Percentiles rank a stretch among this genome's conserved stretches.
Evolutionary conservation across 2,797 vertebrate species (phyloP).

Genomic region (Callimico goeldii): DNA sequence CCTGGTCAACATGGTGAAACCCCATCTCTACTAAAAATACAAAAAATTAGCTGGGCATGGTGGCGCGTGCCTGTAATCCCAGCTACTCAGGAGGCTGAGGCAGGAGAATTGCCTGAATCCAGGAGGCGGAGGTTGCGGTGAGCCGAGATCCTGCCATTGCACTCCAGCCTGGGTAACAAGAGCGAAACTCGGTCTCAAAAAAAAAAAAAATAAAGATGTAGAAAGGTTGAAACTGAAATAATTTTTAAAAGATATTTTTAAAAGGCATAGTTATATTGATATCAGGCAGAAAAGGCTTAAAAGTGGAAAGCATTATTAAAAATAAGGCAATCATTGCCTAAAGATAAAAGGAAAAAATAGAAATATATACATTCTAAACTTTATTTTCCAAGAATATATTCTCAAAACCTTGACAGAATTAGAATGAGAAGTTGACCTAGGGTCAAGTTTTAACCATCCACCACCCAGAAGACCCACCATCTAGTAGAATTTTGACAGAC

Average conservation of each 20-base stretch:
- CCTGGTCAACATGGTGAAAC: no score
- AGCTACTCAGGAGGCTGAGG: no score
- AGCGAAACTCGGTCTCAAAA: no score
- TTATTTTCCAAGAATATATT: neutral
- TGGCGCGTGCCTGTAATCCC: no score
- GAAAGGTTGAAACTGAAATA: neutral
- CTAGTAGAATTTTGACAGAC: neutral
- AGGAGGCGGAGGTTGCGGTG: no score
- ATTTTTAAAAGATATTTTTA: neutral
- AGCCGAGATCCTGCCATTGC: no score
- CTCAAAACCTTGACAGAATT: neutral
- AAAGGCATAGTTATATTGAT: neutral
- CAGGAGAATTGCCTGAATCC: no score
- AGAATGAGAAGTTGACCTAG: neutral
- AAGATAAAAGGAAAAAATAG: neutral
- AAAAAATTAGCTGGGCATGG: no score
- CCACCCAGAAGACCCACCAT: neutral
- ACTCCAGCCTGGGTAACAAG: no score
- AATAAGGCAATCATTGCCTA: neutral
- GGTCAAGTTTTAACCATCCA: neutral
- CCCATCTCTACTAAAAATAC: no score
- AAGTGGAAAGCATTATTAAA: constrained; percentile 4
- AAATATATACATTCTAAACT: neutral
- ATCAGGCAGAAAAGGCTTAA: neutral
- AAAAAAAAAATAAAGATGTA: neutral